Evolutionary conservation across 2,888 invertebrate species (phyloP), one percentile per base, ranked within the genome.

Genomic region (Habroteleia sp.): DNA sequence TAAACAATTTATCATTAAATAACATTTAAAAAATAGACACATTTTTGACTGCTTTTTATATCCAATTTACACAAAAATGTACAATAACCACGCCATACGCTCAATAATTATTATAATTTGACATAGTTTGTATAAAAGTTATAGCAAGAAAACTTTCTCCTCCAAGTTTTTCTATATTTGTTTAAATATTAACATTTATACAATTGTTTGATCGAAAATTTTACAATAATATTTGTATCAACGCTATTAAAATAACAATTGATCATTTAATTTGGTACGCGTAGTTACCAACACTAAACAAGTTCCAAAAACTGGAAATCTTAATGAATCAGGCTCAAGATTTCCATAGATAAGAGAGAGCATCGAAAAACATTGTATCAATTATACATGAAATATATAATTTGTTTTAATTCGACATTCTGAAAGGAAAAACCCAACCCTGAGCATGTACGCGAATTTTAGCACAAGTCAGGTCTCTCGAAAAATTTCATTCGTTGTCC

Each of bases 401-500:
- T 25, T 60, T 35, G 7, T 35, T 37, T 23, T 33, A 3, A 44
- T 27, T 56, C 29, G 46, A 66, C 37, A 16, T 16, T 42, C 25
- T 52, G 31, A n/a, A 2, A 4, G n/a, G 5, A 16, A 10, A 35
- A 68, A 60, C 60, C 46, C 62, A 54, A 71, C 74, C 58, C 56
- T 42, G 42, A 68, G 35, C 39, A 39, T 33, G 29, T 10, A 11
- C 35, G 46, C 25, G 20, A 54, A 63, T 41, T 39, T 41, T 7
- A 46, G 68, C 17, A 23, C 42, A 54, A 33, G 65, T 73, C 73
- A 76, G 66, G 41, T 75, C 62, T 77, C 62, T 33, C 31, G 27
- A 74, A 39, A 69, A 52, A 23, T 52, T 44, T 17, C 72, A 74
- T 81, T 81, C 81, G 80, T 80, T 81, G 81, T 80, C 68, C 68